phyloP scores from a whole-genome alignment of 2,888 invertebrate genomes.

The Rambutsinella grinnellia region DNA sequence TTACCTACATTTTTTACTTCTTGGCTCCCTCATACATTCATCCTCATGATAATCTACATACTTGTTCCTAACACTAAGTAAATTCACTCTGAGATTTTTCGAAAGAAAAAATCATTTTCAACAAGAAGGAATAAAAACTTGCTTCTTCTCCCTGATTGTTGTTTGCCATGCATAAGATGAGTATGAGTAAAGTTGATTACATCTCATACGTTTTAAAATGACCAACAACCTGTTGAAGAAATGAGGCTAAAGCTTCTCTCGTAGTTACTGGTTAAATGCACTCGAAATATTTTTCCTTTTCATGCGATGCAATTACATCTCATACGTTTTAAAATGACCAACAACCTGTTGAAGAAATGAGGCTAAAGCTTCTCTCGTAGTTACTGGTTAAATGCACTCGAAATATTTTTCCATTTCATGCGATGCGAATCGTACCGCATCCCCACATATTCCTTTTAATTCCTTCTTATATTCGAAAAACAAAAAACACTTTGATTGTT shows the following conservation, averaged over 20 bases:
- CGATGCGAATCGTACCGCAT: neutral
- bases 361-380: neutral
- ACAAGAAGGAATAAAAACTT: slow-evolving; percentile 22
- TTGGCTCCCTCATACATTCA: neutral
- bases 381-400: neutral
- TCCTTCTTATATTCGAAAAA: neutral
- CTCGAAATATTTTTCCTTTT: neutral
- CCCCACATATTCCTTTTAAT: neutral
- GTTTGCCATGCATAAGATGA: neutral
- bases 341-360: neutral
- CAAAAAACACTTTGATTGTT: neutral
- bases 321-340: neutral
- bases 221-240: neutral
- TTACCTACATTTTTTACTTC: slow-evolving; percentile 46
- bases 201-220: neutral
- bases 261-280: neutral
- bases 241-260: neutral
- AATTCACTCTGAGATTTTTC: neutral
- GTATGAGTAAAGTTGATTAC: too few species aligned
- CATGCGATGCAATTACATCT: too few species aligned
- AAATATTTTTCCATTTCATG: neutral
- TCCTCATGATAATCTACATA: neutral
- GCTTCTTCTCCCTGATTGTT: slow-evolving; percentile 17
- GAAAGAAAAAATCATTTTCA: neutral
- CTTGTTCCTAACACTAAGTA: neutral